Evolutionary conservation across 2,797 vertebrate genomes (phyloP), one percentile per base, ranked within the genome.

Genomic region (Leucoraja ocellata): DNA sequence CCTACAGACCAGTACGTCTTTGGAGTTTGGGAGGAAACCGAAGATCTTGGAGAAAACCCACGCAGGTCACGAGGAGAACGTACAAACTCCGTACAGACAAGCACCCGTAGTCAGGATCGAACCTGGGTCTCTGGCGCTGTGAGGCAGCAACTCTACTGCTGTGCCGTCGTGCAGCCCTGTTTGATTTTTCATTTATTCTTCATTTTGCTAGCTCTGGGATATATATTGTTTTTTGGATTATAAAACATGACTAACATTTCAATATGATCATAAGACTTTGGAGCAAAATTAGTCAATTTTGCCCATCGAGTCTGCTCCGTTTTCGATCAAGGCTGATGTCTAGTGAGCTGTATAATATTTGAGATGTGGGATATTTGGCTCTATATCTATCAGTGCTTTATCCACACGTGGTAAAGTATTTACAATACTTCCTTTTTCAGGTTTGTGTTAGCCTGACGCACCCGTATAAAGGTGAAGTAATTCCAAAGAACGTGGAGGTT

Each of bases 361-460:
- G 16, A 25, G 54, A 74, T 91, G 25, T 21, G 25, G 36, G 23
- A 46, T 23, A 18, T 32, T 90, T 58, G 32, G 16, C 6, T 88
- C 9, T 16, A 63, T 65, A 36, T n/a, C 61, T 18, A 5, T 5
- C 1, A 36, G 14, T 84, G 25, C 84, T 25, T 88, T 63, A 54
- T 46, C 18, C 54, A 58, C n/a, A 74, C 28, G 25, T 36, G 73
- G 18, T 28, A 91, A 63, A 14, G 5, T 73, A 54, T 91, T 73
- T 73, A 18, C 13, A 46, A 63, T 94, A 74, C 93, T 36, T 93
- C 21, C 32, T 61, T 94, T 93, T 95, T 91, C 94, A 98, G 98
- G 94, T 98, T 94, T 98, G 98, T 71, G 96, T 97, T 28, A 95
- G 95, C 73, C 94, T 98, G 91, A 94, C 94, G 93, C 98, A 98